Conservation (phyloP, 2,888 invertebrate genomes). For the Drosophila colorata region DNA sequence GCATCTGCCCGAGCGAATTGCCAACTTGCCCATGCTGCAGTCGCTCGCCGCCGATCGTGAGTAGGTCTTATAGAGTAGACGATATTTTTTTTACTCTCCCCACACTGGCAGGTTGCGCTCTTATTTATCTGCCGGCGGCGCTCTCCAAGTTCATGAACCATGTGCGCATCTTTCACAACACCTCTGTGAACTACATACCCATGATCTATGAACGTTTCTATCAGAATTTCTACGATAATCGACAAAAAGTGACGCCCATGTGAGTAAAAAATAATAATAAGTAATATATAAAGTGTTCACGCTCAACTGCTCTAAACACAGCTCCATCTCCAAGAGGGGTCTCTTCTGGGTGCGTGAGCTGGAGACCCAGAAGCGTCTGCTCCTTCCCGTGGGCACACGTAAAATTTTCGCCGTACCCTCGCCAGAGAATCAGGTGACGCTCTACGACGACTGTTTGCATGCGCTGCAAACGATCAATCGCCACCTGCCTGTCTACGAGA, state of each 20-base stretch:
- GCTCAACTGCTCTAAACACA: constrained; percentile 4
- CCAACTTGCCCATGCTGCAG: constrained; percentile 82
- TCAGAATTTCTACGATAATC: constrained; percentile 83
- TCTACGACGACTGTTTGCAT: constrained; percentile 83
- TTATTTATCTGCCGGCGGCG: constrained; percentile 83
- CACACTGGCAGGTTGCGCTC: constrained; percentile 79
- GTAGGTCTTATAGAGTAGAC: constrained; percentile 27
- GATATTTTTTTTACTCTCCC: constrained; percentile 3
- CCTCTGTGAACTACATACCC: constrained; percentile 84
- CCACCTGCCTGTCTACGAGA: constrained; percentile 76
- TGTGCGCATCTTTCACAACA: constrained; percentile 84
- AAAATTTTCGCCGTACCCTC: constrained; percentile 78
- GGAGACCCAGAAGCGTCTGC: constrained; percentile 76
- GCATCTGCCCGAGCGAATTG: constrained; percentile 84
- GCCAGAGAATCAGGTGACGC: constrained; percentile 78
- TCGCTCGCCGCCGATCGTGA: constrained; percentile 84
- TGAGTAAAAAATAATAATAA: constrained; percentile 49
- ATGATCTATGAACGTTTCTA: constrained; percentile 84
- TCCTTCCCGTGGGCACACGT: constrained; percentile 83
- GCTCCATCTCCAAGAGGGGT: constrained; percentile 58
- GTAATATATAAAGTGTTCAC: neutral
- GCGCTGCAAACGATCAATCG: constrained; percentile 78
- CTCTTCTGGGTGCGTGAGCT: constrained; percentile 83
- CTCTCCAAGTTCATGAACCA: constrained; percentile 83
- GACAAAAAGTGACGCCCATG: constrained; percentile 78